These are phyloP conservation scores for Mormyrus lacerda DNA, from an alignment of 2,113 vertebrate genomes.

Conservation along the genomic window DNA sequence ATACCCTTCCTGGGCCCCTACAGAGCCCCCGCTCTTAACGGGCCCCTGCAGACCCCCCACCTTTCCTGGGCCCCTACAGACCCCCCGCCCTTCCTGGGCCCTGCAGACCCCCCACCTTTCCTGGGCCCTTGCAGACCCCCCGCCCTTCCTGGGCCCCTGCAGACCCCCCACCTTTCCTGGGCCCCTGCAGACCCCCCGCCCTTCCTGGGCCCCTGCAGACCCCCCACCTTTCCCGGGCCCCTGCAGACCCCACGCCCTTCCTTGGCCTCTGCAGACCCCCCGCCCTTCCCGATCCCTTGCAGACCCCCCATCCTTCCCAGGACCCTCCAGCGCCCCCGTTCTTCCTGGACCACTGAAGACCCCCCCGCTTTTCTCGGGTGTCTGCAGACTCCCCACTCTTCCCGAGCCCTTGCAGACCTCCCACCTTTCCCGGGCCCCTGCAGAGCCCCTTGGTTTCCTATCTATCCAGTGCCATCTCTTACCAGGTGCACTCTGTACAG, in stretches of 20 bases:
- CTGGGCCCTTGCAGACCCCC: background rate
- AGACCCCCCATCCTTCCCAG: background rate
- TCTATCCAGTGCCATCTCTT: conserved; percentile 44
- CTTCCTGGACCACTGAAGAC: too few species aligned
- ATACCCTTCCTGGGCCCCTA: too few species aligned
- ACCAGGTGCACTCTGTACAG: conserved; percentile 97
- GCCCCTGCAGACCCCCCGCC: background rate
- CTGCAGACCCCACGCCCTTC: too few species aligned
- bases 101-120: background rate
- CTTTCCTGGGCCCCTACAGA: too few species aligned
- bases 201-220: background rate
- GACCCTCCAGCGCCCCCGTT: too few species aligned
- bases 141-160: too few species aligned
- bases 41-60: background rate
- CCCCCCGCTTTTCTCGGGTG: too few species aligned
- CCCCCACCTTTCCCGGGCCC: background rate
- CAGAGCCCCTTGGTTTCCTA: too few species aligned
- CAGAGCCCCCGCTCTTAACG: background rate
- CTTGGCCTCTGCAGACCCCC: too few species aligned
- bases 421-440: too few species aligned
- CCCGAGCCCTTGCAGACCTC: background rate
- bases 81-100: too few species aligned
- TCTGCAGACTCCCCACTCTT: background rate
- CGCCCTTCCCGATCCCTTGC: background rate
- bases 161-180: too few species aligned